Evolutionary conservation across 2,797 vertebrate species (phyloP).

Genomic region (Hybognathus amarus): DNA sequence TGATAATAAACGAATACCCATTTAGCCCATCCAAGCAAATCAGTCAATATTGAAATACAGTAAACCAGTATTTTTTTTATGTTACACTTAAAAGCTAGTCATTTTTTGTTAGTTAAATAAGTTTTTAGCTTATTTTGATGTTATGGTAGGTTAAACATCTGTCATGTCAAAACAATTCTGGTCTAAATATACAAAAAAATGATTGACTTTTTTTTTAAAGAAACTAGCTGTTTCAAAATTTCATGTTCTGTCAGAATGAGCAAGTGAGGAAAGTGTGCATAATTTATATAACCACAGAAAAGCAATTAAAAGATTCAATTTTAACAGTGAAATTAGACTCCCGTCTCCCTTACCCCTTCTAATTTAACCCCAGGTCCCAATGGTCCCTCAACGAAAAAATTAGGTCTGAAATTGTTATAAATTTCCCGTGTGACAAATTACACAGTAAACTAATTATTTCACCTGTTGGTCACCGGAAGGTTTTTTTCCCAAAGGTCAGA

Average conservation of each 20-base stretch:
- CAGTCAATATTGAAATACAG: not conserved
- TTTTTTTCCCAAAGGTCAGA: constrained; percentile 61
- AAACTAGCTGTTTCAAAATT: constrained; percentile 3
- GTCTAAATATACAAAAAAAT: not conserved
- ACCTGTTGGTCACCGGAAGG: constrained; percentile 72
- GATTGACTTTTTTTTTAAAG: constrained; percentile 19
- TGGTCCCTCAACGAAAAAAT: constrained; percentile 69
- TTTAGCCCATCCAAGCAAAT: not conserved
- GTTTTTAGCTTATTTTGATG: not conserved
- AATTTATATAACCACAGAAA: constrained; percentile 54
- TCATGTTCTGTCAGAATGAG: constrained; percentile 15
- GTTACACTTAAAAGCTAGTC: not conserved
- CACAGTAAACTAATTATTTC: constrained; percentile 78
- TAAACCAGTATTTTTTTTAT: not conserved
- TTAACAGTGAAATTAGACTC: constrained; percentile 77
- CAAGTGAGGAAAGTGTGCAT: constrained; percentile 20
- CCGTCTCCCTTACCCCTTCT: constrained; percentile 60
- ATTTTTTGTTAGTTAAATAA: not conserved
- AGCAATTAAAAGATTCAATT: constrained; percentile 74
- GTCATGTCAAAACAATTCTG: not conserved
- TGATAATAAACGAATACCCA: not conserved
- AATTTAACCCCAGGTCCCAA: constrained; percentile 66
- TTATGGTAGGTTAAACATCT: not conserved
- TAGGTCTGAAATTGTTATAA: constrained; percentile 76
- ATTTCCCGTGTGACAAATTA: constrained; percentile 77